Base-by-base conservation (phyloP, 2,113 vertebrate genomes). In the Triplophysa tibetana region DNA sequence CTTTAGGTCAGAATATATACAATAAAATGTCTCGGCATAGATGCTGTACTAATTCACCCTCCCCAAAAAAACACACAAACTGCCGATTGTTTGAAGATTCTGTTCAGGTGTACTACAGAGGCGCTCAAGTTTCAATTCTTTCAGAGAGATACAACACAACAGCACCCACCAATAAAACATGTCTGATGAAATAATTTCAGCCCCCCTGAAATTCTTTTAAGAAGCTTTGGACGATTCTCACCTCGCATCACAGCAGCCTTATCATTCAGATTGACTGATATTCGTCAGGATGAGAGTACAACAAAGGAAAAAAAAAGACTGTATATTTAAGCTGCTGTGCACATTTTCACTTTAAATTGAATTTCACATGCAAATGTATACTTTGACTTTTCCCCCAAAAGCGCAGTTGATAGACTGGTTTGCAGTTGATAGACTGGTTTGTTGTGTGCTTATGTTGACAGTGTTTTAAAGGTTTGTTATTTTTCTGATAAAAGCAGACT, bases 141-240 rank as follows among this genome's bases (percentile, higher is more conserved):
- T 60, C 54, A 72, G 52, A 58, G 10, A 58, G 29, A 58, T 21
- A 54, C 4, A 38, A 21, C n/a, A 73, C n/a, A 14, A 61, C 58
- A 73, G 21, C 70, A 43, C 33, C 52, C 70, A 16, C 13, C 14
- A 38, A 73, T 73, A 24, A 43, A 73, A 73, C 54, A 61, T n/a
- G 70, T 60, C 60, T 60, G 70, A 73, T 73, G 54, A 54, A 73
- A 73, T 19, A 43, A 43, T 74, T 74, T 74, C 70, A 74, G 33
- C 12, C 60, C 54, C 33, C n/a, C 4, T 60, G 54, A 74, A 61
- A 61, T 74, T 43, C 8, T 61, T 74, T 74, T 60, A 23, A 43
- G 13, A 60, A 73, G n/a, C 54, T 23, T 60, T 24, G 17, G 54
- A 58, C 29, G 6, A 58, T 38, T 3, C 13, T 74, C 9, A 74